Conservation (phyloP, 2,888 invertebrate genomes). For the Ctena decussata region DNA sequence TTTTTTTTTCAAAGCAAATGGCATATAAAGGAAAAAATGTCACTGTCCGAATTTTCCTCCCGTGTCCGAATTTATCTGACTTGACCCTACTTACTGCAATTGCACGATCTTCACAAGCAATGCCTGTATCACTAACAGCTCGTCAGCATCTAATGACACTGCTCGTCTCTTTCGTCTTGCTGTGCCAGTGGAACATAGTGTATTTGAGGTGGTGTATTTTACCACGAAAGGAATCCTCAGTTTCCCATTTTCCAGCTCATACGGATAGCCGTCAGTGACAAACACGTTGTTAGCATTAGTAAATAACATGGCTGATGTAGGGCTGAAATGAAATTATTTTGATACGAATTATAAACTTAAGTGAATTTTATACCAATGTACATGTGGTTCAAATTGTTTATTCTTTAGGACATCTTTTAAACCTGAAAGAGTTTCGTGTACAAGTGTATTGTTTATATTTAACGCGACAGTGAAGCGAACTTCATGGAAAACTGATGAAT, state of each 20-base stretch:
- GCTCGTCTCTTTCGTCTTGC: constrained; percentile 28
- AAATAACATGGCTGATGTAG: constrained; percentile 34
- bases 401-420: no score
- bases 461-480: no score
- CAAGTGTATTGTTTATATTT: no score
- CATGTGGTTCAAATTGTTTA: no score
- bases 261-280: constrained; percentile 43
- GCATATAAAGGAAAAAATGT: no score
- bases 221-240: constrained; percentile 30
- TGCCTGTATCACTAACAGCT: constrained; percentile 35
- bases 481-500: no score
- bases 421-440: no score
- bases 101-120: constrained; percentile 36
- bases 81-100: constrained; percentile 56
- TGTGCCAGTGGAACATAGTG: constrained; percentile 54
- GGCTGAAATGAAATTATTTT: constrained; percentile 16
- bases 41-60: no score
- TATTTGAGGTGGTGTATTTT: constrained; percentile 28
- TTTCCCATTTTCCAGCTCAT: constrained; percentile 7
- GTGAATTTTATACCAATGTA: no score
- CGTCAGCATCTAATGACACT: constrained; percentile 13
- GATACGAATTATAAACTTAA: no score
- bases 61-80: no score
- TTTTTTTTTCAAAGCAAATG: no score
- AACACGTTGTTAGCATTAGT: constrained; percentile 27